Evolutionary conservation across 2,113 vertebrate genomes (phyloP).

Genomic region (Anas platyrhynchos): DNA sequence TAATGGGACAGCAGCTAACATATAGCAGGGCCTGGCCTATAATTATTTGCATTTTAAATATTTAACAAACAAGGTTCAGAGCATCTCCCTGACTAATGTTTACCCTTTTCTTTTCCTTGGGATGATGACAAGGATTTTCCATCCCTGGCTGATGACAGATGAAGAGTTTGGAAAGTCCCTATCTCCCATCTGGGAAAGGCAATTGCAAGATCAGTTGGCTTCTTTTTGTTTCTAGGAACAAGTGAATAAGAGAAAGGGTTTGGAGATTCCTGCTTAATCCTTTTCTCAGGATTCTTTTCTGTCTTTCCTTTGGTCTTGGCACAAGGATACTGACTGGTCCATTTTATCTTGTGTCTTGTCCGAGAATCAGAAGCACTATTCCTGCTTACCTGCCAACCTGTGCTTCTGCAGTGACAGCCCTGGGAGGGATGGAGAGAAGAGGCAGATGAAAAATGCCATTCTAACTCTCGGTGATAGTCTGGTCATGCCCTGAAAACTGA

Average conservation of each 20-base stretch:
- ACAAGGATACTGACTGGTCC: background rate
- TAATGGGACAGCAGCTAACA: background rate
- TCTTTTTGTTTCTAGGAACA: background rate
- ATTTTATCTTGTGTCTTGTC: background rate
- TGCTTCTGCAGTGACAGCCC: background rate
- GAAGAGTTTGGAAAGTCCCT: slow-evolving; percentile 44
- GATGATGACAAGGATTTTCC: slow-evolving; percentile 35
- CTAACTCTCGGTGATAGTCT: background rate
- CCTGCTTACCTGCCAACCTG: background rate
- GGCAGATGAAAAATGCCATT: background rate
- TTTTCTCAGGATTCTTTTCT: slow-evolving; percentile 31
- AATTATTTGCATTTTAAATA: slow-evolving; percentile 26
- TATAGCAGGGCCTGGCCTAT: background rate
- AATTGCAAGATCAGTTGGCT: slow-evolving; percentile 29
- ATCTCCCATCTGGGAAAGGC: background rate
- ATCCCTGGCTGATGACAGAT: slow-evolving; percentile 31
- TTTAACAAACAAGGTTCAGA: slow-evolving; percentile 7
- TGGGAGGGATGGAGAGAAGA: background rate
- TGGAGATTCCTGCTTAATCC: background rate
- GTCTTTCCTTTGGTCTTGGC: slow-evolving; percentile 14
- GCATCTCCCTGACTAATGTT: slow-evolving; percentile 28
- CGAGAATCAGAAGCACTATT: background rate
- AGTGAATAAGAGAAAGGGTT: slow-evolving; percentile 25
- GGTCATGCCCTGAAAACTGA: background rate
- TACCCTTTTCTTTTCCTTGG: slow-evolving; percentile 21